These are phyloP conservation scores for Aphis gossypii DNA, from an alignment of 1,140 invertebrate species.

Conservation along the genomic window DNA sequence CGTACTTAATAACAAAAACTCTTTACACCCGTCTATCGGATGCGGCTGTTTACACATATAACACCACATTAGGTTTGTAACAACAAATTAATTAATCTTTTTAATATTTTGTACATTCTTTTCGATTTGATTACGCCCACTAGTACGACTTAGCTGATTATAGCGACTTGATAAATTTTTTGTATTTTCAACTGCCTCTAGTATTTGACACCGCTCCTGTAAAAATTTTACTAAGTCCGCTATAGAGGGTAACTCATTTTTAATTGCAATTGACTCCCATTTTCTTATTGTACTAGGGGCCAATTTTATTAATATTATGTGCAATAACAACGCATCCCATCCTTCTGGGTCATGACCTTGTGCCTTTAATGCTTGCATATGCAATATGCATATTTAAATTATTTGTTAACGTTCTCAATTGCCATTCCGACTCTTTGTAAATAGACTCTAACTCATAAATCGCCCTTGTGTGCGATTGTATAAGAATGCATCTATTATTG, in stretches of 20 bases:
- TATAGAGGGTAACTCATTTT: too few relatives aligned
- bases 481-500: neutral
- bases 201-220: neutral
- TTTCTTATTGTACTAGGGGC: neutral
- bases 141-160: neutral
- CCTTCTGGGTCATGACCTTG: neutral
- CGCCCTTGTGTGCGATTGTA: neutral
- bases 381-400: constrained; percentile 2
- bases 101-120: too few relatives aligned
- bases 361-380: constrained; percentile 16
- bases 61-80: too few relatives aligned
- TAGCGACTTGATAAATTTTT: neutral
- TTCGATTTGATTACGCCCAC: too few relatives aligned
- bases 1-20: neutral
- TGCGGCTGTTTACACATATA: neutral
- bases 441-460: constrained; percentile 20
- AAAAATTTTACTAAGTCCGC: neutral
- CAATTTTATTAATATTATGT: neutral
- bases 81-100: too few relatives aligned
- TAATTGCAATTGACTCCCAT: neutral
- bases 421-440: neutral
- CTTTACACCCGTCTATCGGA: neutral
- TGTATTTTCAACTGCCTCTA: neutral
- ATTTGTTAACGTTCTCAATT: neutral
- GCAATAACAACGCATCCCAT: neutral